These are phyloP conservation scores for Vultur gryphus DNA, from an alignment of 2,797 vertebrate species.

Conservation along the genomic window DNA sequence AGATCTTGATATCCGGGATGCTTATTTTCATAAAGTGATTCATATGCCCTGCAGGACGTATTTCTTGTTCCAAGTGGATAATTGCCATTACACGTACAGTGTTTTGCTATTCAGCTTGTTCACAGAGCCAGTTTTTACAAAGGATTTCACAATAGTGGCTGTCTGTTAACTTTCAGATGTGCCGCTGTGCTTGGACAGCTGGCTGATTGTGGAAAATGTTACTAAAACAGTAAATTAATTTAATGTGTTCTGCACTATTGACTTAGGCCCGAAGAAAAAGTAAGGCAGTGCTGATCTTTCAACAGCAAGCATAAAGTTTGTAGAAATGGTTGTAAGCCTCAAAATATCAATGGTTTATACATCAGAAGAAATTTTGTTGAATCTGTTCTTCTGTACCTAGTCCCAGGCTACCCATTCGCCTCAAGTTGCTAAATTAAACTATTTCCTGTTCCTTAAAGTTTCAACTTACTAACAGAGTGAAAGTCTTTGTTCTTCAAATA, in stretches of 20 bases:
- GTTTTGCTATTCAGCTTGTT: neutral
- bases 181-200: conserved; percentile 46
- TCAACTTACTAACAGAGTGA: neutral
- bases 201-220: conserved; percentile 61
- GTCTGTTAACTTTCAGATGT: neutral
- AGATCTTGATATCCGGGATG: neutral
- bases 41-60: neutral
- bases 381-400: neutral
- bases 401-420: neutral
- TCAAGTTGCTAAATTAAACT: neutral
- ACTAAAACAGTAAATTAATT: neutral
- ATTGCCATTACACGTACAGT: neutral
- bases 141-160: neutral
- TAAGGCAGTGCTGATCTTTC: neutral
- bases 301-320: neutral
- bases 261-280: neutral
- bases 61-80: neutral
- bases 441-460: neutral
- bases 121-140: neutral
- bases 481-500: neutral
- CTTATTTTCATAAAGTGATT: neutral
- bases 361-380: neutral
- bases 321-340: neutral
- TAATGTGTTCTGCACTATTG: neutral
- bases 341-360: neutral